Percentiles rank a stretch among this genome's conserved stretches.
Evolutionary conservation across 2,888 invertebrate genomes (phyloP).

Genomic region (Taenaris catops): DNA sequence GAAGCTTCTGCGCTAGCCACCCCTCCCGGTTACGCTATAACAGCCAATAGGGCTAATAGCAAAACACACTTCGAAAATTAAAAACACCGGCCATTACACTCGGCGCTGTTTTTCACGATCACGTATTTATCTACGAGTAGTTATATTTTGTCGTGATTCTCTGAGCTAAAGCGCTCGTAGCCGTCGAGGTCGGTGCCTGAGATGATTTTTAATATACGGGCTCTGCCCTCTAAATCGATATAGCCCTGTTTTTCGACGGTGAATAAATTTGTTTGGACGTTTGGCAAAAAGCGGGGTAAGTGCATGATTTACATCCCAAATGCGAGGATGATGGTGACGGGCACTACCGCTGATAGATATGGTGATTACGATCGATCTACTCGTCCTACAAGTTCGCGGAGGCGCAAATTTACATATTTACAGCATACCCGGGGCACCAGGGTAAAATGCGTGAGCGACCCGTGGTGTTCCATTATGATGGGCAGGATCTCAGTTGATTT

Average conservation of each 20-base stretch:
- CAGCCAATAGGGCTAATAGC: too few relatives aligned
- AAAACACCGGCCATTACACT: too few relatives aligned
- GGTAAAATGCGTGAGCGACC: too few relatives aligned
- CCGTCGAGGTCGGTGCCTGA: slow-evolving; percentile 23
- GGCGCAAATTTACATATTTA: too few relatives aligned
- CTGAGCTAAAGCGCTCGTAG: slow-evolving; percentile 25
- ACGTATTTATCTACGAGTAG: slow-evolving; percentile 35
- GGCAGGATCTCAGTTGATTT: too few relatives aligned
- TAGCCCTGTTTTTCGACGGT: slow-evolving; percentile 40
- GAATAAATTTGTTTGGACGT: slow-evolving; percentile 68
- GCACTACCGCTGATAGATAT: slow-evolving; percentile 40
- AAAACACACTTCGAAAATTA: too few relatives aligned
- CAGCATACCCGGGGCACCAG: too few relatives aligned
- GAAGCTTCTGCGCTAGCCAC: too few relatives aligned
- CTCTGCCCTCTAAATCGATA: slow-evolving; percentile 31
- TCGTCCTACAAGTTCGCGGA: too few relatives aligned
- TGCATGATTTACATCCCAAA: slow-evolving; percentile 62
- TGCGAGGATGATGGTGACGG: slow-evolving; percentile 38
- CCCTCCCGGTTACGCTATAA: too few relatives aligned
- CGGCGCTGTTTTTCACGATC: slow-evolving; percentile 1
- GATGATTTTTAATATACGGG: slow-evolving; percentile 32
- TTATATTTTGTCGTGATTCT: slow-evolving; percentile 34
- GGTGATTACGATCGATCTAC: slow-evolving; percentile 29
- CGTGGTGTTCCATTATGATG: too few relatives aligned
- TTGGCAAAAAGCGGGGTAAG: slow-evolving; percentile 65